Evolutionary conservation across 2,797 vertebrate genomes (phyloP), one percentile per base, ranked within the genome.

Genomic region (Urosaurus nigricauda): DNA sequence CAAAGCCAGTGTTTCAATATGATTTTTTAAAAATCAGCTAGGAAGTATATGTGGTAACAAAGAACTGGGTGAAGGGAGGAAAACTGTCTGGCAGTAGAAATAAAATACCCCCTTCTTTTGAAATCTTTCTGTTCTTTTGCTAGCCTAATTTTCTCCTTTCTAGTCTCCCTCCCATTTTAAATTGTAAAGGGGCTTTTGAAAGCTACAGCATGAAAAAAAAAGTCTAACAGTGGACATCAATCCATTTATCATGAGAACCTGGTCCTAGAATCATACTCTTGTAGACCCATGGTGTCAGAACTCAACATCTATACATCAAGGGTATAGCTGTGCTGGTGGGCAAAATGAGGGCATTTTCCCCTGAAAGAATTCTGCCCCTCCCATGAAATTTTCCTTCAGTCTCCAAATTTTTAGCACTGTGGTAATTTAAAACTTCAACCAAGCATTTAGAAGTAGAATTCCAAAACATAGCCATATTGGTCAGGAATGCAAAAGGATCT

Each of bases 1-100:
- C 92, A 85, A 56, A 89, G 86, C 87, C 84, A 95, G 80, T 94
- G 88, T 96, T 97, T 96, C 93, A 95, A 93, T 91, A 94, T 90
- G 88, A 94, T 95, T 79, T 14, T 94, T 93, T 88, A 87, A n/a
- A 94, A 96, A 96, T 95, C 94, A 95, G 91, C 89, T 94, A 93
- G 85, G 88, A 60, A 92, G 89, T 92, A 80, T 86, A 88, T 92
- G 87, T 91, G 37, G 63, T 91, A 95, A 94, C 93, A 93, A 95
- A 95, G 94, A 88, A 86, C 88, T n/a, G 86, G 87, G 58, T 32
- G 65, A 68, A 68, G 65, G 26, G 8, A 12, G 2, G 19, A 94
- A 91, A 94, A 92, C 93, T 83, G 95, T 90, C 90, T 91, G 93
- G 88, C 82, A 93, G 75, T 91, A 94, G 83, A 84, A 68, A 96